Evolutionary conservation across 2,888 invertebrate species (phyloP).

Genomic region (Steinernema hermaphroditum): DNA sequence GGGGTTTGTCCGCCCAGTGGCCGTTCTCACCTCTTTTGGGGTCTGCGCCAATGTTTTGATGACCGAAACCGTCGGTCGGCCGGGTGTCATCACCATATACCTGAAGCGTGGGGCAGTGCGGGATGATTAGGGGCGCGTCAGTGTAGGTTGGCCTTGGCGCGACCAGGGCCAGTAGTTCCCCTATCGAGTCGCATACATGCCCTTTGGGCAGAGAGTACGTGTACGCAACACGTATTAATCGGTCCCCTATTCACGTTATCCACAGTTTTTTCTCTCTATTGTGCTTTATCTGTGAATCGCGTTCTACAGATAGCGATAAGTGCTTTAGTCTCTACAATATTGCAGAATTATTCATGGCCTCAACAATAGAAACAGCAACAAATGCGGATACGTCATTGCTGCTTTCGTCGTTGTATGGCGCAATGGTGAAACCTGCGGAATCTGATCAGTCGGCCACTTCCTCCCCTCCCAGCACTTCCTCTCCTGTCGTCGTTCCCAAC

Average conservation of each 20-base stretch:
- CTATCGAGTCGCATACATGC: conserved; percentile 29
- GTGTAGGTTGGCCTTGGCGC: conserved; percentile 31
- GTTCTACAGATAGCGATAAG: not conserved
- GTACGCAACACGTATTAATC: conserved; percentile 29
- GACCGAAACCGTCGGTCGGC: conserved; percentile 20
- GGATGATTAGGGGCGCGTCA: conserved; percentile 30
- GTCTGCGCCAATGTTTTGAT: conserved; percentile 29
- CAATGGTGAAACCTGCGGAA: conserved; percentile 17
- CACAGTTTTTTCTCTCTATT: conserved; percentile 3
- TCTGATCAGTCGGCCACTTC: conserved; percentile 7
- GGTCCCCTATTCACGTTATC: conserved; percentile 24
- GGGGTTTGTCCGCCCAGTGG: conserved; percentile 23
- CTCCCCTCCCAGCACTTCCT: too few relatives aligned
- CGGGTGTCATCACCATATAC: conserved; percentile 29
- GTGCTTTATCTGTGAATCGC: conserved; percentile 16
- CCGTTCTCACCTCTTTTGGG: conserved; percentile 29
- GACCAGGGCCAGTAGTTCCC: conserved; percentile 26
- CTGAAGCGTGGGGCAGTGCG: conserved; percentile 30
- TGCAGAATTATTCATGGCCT: conserved; percentile 12
- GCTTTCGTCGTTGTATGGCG: conserved; percentile 3
- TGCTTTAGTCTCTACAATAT: not conserved
- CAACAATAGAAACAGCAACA: conserved; percentile 6
- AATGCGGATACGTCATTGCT: conserved; percentile 20
- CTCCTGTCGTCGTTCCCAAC: too few relatives aligned
- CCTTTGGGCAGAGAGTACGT: conserved; percentile 28